Evolutionary conservation across 1,140 invertebrate genomes (phyloP).

Genomic region (Drosophila sulfurigaster): DNA sequence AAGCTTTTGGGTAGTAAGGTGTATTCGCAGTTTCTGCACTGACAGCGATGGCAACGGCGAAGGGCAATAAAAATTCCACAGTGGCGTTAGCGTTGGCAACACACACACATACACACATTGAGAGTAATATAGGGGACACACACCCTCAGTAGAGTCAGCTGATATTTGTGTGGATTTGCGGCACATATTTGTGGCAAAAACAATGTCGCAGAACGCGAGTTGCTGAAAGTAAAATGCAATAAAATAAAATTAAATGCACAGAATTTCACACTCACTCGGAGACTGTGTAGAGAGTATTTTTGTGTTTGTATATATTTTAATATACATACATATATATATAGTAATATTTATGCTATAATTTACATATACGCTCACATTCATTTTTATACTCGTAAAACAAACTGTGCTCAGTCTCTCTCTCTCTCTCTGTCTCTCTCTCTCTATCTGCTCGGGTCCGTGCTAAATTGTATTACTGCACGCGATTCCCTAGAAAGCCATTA

Average conservation of each 20-base stretch:
- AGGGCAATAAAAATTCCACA: conserved; percentile 81
- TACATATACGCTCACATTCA: conserved; percentile 46
- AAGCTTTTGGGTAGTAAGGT: conserved; percentile 60
- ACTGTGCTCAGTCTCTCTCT: conserved; percentile 18
- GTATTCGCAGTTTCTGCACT: conserved; percentile 48
- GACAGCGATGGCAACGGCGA: conserved; percentile 63
- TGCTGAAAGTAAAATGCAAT: conserved; percentile 65
- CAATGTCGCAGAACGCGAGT: conserved; percentile 63
- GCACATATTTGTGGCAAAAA: conserved; percentile 60
- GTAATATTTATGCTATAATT: conserved; percentile 43
- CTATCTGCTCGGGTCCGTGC: neutral
- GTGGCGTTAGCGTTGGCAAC: conserved; percentile 64
- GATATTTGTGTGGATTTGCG: conserved; percentile 49
- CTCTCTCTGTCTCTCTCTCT: too few species aligned
- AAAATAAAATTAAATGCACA: conserved; percentile 77
- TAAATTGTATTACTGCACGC: conserved; percentile 80
- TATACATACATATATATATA: conserved; percentile 25
- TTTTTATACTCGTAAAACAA: conserved; percentile 35
- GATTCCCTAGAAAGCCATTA: conserved; percentile 80
- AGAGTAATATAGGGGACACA: neutral
- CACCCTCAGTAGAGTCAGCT: neutral
- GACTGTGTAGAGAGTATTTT: neutral
- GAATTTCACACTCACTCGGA: conserved; percentile 41
- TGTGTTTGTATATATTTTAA: conserved; percentile 4
- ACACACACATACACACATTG: conserved; percentile 14